Evolutionary conservation across 2,888 invertebrate species (phyloP).

Genomic region (Cremastinae sp.): DNA sequence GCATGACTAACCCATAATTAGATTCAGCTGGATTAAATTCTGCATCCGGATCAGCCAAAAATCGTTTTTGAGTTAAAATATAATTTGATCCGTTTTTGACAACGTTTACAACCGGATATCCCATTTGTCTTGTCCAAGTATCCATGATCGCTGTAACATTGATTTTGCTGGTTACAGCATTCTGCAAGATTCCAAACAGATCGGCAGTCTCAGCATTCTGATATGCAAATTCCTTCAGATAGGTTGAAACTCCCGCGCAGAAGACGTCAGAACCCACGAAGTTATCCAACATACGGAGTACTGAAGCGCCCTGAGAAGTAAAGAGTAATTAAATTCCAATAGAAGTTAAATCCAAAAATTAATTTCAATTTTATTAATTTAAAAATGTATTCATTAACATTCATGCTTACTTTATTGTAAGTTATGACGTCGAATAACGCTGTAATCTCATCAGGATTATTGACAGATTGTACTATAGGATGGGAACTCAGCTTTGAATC

Average conservation of each 20-base stretch:
- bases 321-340: not conserved
- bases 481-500: conserved; percentile 93
- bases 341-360: not conserved
- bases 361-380: too few species aligned
- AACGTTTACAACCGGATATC: conserved; percentile 89
- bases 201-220: conserved; percentile 91
- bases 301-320: conserved; percentile 87
- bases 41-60: conserved; percentile 86
- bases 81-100: conserved; percentile 80
- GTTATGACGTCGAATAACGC: conserved; percentile 95
- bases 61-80: conserved; percentile 87
- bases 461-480: conserved; percentile 92
- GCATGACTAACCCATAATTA: conserved; percentile 76
- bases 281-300: conserved; percentile 93
- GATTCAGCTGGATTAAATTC: conserved; percentile 80
- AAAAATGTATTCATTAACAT: conserved; percentile 4
- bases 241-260: conserved; percentile 86
- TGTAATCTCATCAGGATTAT: conserved; percentile 93
- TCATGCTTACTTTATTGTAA: conserved; percentile 88
- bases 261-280: conserved; percentile 89
- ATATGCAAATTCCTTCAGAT: conserved; percentile 86
- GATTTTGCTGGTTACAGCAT: conserved; percentile 81
- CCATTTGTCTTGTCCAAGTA: conserved; percentile 95
- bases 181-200: conserved; percentile 86
- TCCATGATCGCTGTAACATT: conserved; percentile 87